Evolutionary conservation across 2,797 vertebrate genomes (phyloP).

Genomic region (Sebastes oblongus): DNA sequence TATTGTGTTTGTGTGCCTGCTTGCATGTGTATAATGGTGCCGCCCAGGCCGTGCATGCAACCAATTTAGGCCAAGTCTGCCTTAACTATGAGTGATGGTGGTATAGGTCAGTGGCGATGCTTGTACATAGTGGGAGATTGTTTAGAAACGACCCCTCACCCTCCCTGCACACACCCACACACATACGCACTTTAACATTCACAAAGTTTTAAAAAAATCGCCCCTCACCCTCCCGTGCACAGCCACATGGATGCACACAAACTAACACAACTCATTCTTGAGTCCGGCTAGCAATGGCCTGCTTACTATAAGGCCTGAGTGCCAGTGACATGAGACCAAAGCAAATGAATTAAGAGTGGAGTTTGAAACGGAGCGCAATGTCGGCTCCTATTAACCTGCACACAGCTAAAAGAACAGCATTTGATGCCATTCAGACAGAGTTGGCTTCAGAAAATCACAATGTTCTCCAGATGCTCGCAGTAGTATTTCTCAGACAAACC

Average conservation of each 20-base stretch:
- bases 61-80: slow-evolving; percentile 69
- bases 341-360: slow-evolving; percentile 74
- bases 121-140: slow-evolving; percentile 67
- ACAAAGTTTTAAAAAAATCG: slow-evolving; percentile 22
- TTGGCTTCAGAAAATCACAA: slow-evolving; percentile 46
- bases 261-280: slow-evolving; percentile 49
- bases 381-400: slow-evolving; percentile 74
- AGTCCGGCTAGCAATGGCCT: slow-evolving; percentile 56
- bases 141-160: slow-evolving; percentile 66
- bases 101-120: slow-evolving; percentile 56
- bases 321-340: slow-evolving; percentile 81
- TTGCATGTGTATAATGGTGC: slow-evolving; percentile 41
- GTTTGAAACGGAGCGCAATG: slow-evolving; percentile 65
- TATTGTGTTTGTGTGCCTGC: slow-evolving; percentile 29
- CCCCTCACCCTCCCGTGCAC: slow-evolving; percentile 14
- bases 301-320: slow-evolving; percentile 73
- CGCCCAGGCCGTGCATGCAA: slow-evolving; percentile 61
- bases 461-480: slow-evolving; percentile 59
- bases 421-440: slow-evolving; percentile 57
- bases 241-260: slow-evolving; percentile 34
- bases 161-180: slow-evolving; percentile 3
- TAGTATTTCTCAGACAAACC: slow-evolving; percentile 42
- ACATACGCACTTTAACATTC: slow-evolving; percentile 1
- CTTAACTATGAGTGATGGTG: slow-evolving; percentile 70
- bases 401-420: slow-evolving; percentile 54